Percentiles rank a stretch among this genome's conserved stretches.
phyloP scores from a whole-genome alignment of 1,140 invertebrate genomes.

The Dendroctonus ponderosae region DNA sequence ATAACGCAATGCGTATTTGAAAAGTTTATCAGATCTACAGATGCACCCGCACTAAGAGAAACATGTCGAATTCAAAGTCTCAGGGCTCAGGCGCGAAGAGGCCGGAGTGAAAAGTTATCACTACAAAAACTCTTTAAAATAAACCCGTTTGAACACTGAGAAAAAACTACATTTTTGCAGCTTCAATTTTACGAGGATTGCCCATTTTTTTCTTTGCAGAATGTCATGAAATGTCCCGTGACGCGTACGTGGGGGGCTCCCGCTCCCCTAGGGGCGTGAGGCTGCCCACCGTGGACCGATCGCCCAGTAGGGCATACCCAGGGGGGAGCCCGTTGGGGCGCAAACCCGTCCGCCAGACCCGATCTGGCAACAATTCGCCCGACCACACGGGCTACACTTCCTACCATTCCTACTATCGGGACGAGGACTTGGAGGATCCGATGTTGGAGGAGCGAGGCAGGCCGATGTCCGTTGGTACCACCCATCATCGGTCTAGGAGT shows the following conservation, averaged over 20 bases:
- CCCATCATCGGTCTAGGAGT: slow-evolving; percentile 61
- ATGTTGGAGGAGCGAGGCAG: slow-evolving; percentile 65
- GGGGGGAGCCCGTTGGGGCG: slow-evolving; percentile 61
- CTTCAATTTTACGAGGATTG: neutral
- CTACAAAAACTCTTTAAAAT: too few relatives aligned
- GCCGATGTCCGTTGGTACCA: slow-evolving; percentile 59
- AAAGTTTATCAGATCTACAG: too few relatives aligned
- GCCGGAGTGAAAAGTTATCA: too few relatives aligned
- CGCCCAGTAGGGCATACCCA: slow-evolving; percentile 70
- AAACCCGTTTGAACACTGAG: too few relatives aligned
- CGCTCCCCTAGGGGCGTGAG: slow-evolving; percentile 63
- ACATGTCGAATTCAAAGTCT: too few relatives aligned
- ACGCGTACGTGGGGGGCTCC: slow-evolving; percentile 67
- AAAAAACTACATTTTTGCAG: too few relatives aligned
- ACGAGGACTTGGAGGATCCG: slow-evolving; percentile 72
- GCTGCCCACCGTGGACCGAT: slow-evolving; percentile 81
- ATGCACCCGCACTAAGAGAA: too few relatives aligned
- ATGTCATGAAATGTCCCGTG: slow-evolving; percentile 65
- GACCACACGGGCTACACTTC: slow-evolving; percentile 55
- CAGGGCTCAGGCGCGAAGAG: too few relatives aligned
- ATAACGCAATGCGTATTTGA: too few relatives aligned
- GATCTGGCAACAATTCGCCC: slow-evolving; percentile 62
- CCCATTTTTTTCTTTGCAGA: slow-evolving; percentile 22
- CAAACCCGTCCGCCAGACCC: slow-evolving; percentile 53
- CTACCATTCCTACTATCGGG: slow-evolving; percentile 59